Evolutionary conservation across 2,797 vertebrate species (phyloP).

Genomic region (Falco novaeseelandiae): DNA sequence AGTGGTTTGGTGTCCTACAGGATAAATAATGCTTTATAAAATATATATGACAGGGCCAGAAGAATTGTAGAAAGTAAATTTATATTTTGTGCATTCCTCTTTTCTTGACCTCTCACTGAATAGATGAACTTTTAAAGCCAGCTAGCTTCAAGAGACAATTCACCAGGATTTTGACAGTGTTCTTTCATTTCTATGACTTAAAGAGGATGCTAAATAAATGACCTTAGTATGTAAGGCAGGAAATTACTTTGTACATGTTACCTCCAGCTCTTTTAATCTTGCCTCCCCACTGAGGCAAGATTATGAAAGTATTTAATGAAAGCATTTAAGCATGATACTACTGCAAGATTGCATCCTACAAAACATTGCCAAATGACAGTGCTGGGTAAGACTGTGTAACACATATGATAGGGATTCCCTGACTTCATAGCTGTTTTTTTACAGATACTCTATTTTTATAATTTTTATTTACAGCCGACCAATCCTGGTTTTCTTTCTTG

Average conservation of each 20-base stretch:
- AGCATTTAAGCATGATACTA: neutral
- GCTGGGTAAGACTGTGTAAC: neutral
- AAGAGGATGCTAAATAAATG: neutral
- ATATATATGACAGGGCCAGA: neutral
- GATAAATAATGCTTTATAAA: neutral
- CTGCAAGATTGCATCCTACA: neutral
- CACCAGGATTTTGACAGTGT: neutral
- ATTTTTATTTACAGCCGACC: neutral
- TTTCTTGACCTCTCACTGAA: neutral
- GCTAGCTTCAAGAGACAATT: neutral
- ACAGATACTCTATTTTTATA: neutral
- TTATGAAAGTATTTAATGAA: neutral
- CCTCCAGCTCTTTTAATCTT: neutral
- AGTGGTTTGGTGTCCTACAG: neutral
- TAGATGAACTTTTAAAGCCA: neutral
- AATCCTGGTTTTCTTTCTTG: neutral
- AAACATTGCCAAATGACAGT: neutral
- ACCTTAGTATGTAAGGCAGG: neutral
- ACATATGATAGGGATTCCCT: neutral
- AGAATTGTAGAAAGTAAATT: neutral
- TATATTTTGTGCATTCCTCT: neutral
- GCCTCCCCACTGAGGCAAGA: neutral
- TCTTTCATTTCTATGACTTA: neutral
- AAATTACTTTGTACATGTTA: neutral
- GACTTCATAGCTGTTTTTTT: neutral